Evolutionary conservation across 2,113 vertebrate species (phyloP).

Genomic region (Naja naja): DNA sequence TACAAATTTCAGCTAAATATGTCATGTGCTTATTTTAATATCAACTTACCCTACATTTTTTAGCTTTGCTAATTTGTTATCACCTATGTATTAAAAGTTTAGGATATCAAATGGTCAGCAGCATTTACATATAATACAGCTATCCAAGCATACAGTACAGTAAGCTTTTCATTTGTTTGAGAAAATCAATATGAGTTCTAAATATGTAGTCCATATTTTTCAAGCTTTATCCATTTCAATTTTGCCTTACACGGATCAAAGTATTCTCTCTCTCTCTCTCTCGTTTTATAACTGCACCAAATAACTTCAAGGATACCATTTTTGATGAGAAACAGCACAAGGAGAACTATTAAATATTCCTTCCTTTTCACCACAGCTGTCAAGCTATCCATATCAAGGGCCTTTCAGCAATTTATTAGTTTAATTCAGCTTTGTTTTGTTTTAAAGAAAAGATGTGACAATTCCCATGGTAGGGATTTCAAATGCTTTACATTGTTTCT

Average conservation of each 20-base stretch:
- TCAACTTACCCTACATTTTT: not conserved
- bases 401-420: not conserved
- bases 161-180: not conserved
- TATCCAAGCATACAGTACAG: not conserved
- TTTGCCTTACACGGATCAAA: not conserved
- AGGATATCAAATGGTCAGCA: not conserved
- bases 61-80: not conserved
- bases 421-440: not conserved
- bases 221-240: not conserved
- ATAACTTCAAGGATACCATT: not conserved
- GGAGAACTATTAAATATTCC: not conserved
- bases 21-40: not conserved
- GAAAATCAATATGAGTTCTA: not conserved
- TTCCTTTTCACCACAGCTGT: not conserved
- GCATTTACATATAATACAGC: not conserved
- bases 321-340: not conserved
- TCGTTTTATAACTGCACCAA: not conserved
- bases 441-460: not conserved
- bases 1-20: not conserved
- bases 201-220: not conserved
- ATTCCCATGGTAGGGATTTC: not conserved
- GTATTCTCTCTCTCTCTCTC: no score
- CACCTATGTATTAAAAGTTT: not conserved
- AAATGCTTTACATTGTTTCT: not conserved
- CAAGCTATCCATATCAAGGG: not conserved